A percentile compares a stretch with the other conserved stretches of the same genome.
phyloP scores from a whole-genome alignment of 2,888 invertebrate genomes.

The Philaethria dido region DNA sequence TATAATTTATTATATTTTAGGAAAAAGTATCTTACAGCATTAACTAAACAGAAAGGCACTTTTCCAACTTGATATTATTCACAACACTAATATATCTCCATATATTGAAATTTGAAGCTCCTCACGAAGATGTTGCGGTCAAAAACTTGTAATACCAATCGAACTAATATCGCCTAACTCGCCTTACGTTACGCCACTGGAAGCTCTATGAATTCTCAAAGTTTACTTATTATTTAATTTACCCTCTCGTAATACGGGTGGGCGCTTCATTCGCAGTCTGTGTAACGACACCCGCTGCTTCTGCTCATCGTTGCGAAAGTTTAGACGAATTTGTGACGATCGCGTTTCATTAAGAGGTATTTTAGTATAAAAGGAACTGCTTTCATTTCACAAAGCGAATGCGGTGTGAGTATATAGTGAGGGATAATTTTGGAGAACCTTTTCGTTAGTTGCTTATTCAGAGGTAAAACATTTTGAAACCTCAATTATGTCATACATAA shows the following conservation, averaged over 20 bases:
- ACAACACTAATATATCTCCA: background rate
- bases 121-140: conserved; percentile 66
- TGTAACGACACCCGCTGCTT: conserved; percentile 64
- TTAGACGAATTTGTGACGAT: conserved; percentile 78
- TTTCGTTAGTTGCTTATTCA: conserved; percentile 77
- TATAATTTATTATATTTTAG: background rate
- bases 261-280: conserved; percentile 57
- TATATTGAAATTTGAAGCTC: conserved; percentile 45
- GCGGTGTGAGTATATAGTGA: conserved; percentile 57
- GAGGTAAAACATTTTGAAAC: conserved; percentile 54
- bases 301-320: conserved; percentile 75
- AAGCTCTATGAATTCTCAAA: conserved; percentile 59
- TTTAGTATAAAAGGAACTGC: conserved; percentile 71
- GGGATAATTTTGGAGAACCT: conserved; percentile 71
- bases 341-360: conserved; percentile 76
- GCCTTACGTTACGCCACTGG: conserved; percentile 52
- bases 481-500: conserved; percentile 35
- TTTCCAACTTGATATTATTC: background rate
- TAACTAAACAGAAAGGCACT: background rate
- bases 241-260: conserved; percentile 55
- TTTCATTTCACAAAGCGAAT: conserved; percentile 71
- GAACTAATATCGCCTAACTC: conserved; percentile 61
- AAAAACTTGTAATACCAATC: conserved; percentile 66
- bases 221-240: conserved; percentile 80
- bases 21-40: background rate